Evolutionary conservation across 92 coral and sea anemone species (phyloP).

Genomic region (Heliopora coerulea): DNA sequence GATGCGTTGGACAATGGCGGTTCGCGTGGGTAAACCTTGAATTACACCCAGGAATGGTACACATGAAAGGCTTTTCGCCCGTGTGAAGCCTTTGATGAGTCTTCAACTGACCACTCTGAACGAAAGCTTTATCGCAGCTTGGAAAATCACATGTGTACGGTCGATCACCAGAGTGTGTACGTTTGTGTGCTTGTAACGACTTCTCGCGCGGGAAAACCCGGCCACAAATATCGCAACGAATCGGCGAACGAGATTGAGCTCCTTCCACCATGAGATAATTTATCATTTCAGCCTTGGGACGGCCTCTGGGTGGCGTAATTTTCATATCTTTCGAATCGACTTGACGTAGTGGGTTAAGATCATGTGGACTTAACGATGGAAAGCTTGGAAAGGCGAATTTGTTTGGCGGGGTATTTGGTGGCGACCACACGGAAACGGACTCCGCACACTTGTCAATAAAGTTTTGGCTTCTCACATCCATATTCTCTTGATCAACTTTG

Average conservation of each 20-base stretch:
- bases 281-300: slow-evolving; percentile 94
- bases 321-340: slow-evolving; percentile 70
- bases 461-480: slow-evolving; percentile 11
- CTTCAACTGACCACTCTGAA: slow-evolving; percentile 97
- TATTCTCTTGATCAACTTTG: slow-evolving; percentile 31
- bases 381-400: slow-evolving; percentile 51
- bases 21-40: slow-evolving; percentile 97
- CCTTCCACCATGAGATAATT: slow-evolving; percentile 89
- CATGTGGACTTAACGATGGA: slow-evolving; percentile 71
- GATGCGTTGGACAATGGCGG: slow-evolving; percentile 95
- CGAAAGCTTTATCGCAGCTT: slow-evolving; percentile 97
- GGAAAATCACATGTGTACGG: slow-evolving; percentile 98
- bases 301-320: slow-evolving; percentile 81
- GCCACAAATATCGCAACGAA: slow-evolving; percentile 95
- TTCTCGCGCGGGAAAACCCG: slow-evolving; percentile 99
- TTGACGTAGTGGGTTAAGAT: slow-evolving; percentile 44
- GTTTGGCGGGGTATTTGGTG: slow-evolving; percentile 82
- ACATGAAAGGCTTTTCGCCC: slow-evolving; percentile 94
- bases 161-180: slow-evolving; percentile 97
- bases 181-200: slow-evolving; percentile 98
- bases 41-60: slow-evolving; percentile 77
- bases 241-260: slow-evolving; percentile 86
- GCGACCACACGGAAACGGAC: slow-evolving; percentile 87
- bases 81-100: slow-evolving; percentile 96
- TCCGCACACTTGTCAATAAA: slow-evolving; percentile 13